A percentile compares a stretch with the other conserved stretches of the same genome.
Conservation (phyloP, 2,113 vertebrate genomes). For the Melanotaenia duboulayi region DNA sequence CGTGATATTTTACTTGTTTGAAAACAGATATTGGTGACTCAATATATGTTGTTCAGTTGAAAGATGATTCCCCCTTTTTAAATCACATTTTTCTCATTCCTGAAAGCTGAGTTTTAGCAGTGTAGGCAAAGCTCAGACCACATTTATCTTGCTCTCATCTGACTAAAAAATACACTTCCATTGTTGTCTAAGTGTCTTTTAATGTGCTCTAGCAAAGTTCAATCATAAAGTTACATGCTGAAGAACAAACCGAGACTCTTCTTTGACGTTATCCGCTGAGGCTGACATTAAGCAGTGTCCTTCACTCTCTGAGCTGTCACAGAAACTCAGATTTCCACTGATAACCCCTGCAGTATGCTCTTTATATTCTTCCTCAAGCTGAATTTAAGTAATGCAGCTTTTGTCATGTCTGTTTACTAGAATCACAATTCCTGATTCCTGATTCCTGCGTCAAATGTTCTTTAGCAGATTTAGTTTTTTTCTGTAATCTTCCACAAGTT, state of each 20-base stretch:
- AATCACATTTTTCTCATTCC: neutral
- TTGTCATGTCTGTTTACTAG: neutral
- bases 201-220: neutral
- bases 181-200: too few species aligned
- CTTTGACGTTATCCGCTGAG: neutral
- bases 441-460: too few species aligned
- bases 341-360: neutral
- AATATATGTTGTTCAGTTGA: too few species aligned
- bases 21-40: too few species aligned
- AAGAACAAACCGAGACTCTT: neutral
- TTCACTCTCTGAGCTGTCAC: neutral
- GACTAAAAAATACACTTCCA: too few species aligned
- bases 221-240: neutral
- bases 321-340: neutral
- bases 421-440: too few species aligned
- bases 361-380: neutral
- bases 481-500: too few species aligned
- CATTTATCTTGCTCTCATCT: too few species aligned
- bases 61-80: neutral
- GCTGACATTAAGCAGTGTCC: neutral
- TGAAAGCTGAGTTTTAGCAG: neutral
- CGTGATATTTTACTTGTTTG: too few species aligned
- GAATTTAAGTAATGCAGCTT: neutral
- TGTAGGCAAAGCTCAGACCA: neutral
- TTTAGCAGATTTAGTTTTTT: too few species aligned